Percentiles rank a stretch among this genome's conserved stretches.
Conservation (phyloP, 2,113 vertebrate genomes). For the Thunnus thynnus region DNA sequence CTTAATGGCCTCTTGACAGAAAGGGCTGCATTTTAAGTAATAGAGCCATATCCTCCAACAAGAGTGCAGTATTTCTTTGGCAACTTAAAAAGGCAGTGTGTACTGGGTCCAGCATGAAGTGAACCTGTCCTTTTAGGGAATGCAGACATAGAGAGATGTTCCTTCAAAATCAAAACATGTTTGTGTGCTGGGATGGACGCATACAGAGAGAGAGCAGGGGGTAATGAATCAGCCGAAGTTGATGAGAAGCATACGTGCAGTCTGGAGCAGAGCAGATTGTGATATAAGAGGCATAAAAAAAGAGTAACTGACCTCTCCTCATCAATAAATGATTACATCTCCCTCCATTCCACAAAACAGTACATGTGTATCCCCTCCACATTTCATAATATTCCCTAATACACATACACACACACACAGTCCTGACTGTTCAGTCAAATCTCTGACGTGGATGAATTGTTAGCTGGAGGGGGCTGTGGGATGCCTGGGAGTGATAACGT, state of each 20-base stretch:
- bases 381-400: conserved; percentile 45
- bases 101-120: neutral
- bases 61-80: neutral
- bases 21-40: neutral
- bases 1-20: neutral
- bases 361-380: neutral
- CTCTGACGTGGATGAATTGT: conserved; percentile 43
- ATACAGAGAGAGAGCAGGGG: neutral
- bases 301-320: conserved; percentile 39
- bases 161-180: conserved; percentile 50
- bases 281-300: conserved; percentile 48
- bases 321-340: conserved; percentile 53
- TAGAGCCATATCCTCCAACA: neutral
- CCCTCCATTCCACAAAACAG: conserved; percentile 25
- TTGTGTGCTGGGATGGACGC: conserved; percentile 29
- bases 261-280: conserved; percentile 38
- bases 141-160: conserved; percentile 37
- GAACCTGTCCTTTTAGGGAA: conserved; percentile 44
- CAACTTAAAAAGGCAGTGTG: conserved; percentile 1
- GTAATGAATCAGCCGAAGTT: conserved; percentile 63
- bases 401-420: conserved; percentile 16
- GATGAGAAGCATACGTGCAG: conserved; percentile 47
- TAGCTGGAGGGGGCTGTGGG: conserved; percentile 4
- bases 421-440: neutral
- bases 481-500: conserved; percentile 52